These are phyloP conservation scores for Acanthosepion pharaonis DNA, from an alignment of 2,888 invertebrate genomes.

Conservation along the genomic window DNA sequence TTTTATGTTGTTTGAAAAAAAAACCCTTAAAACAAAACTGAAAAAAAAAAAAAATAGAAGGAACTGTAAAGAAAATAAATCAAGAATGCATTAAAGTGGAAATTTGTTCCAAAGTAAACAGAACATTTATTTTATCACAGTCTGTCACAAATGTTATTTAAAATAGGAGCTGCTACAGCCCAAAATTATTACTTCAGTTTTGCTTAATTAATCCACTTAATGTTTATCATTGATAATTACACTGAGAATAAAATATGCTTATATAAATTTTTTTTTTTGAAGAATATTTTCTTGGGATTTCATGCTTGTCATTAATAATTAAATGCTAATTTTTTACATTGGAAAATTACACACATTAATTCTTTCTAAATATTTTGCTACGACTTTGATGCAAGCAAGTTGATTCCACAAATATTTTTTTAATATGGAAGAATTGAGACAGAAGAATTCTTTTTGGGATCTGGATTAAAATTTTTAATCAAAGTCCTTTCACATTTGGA, in stretches of 20 bases:
- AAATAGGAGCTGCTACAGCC: background rate
- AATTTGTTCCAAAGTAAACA: background rate
- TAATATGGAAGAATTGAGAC: too few species aligned
- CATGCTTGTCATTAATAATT: too few species aligned
- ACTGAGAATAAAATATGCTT: background rate
- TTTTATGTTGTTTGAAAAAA: background rate
- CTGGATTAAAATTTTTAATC: too few species aligned
- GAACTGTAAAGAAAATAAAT: background rate
- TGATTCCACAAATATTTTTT: too few species aligned
- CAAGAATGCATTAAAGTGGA: background rate
- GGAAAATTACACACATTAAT: too few species aligned
- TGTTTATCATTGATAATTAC: background rate
- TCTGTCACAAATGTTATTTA: background rate
- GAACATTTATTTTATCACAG: background rate
- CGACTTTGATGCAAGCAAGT: too few species aligned
- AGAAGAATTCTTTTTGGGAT: too few species aligned
- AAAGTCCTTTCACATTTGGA: too few species aligned
- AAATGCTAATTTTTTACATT: too few species aligned
- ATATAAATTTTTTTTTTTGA: background rate
- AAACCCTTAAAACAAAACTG: too few species aligned
- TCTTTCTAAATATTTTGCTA: too few species aligned
- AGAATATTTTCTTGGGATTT: too few species aligned
- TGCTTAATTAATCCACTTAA: background rate
- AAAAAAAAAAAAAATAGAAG: background rate
- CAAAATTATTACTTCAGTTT: background rate